Base-by-base conservation (phyloP, 2,113 vertebrate species). In the Collichthys lucidus region DNA sequence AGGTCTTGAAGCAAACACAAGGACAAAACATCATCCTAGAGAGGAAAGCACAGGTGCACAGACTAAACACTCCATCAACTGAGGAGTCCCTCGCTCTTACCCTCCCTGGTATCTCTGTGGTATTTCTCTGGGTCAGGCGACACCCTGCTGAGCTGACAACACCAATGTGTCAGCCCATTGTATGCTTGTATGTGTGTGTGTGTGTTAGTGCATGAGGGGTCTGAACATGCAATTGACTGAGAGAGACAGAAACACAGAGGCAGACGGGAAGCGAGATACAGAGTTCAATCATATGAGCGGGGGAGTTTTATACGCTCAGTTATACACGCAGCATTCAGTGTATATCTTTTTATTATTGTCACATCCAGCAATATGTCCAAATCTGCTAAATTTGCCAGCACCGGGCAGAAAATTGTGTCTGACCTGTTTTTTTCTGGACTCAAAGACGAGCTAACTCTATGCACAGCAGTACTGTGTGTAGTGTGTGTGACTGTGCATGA, bases 131-230 rank as follows among this genome's bases (percentile, higher is more conserved):
- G 72, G 59, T 56, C 71, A 68, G 77, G 60, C 47, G 46, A 24
- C 56, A 82, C 73, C 83, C 80, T 55, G 85, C 85, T 84, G 86
- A 87, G 85, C 77, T 78, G 88, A 79, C 82, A 82, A 82, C 66
- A 76, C 64, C 82, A 74, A 64, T 79, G 70, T 81, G 80, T 88
- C 74, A 81, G 19, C 29, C n/a, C n/a, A 8, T 15, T 69, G 60
- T 80, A 55, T 60, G 47, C 35, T 40, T 9, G 35, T 62, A 59
- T 55, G 47, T 68, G 52, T 62, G 64, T 55, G 47, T 68, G 52
- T 44, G 31, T 11, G 53, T 8, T 22, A 7, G 20, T 35, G 46
- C 2, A 60, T 61, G 49, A 26, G 8, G 26, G n/a, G 74, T 55
- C 19, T 80, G 63, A 19, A 52, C 71, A 79, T 17, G 44, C 29